These are phyloP conservation scores for Coptotermes formosanus DNA, from an alignment of 1,140 invertebrate genomes.

Conservation along the genomic window DNA sequence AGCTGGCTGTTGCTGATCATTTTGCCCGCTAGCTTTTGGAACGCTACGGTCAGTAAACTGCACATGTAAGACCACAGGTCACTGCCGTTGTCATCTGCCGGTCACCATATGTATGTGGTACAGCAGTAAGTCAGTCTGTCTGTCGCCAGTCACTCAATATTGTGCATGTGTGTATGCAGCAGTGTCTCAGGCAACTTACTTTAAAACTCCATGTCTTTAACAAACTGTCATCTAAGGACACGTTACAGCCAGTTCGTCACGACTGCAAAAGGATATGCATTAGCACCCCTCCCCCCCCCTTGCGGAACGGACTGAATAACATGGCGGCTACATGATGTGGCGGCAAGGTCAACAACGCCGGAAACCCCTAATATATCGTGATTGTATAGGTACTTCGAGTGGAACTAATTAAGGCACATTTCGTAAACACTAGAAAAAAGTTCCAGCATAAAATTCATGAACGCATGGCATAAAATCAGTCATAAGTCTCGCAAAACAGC, in stretches of 20 bases:
- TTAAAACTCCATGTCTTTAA: background rate
- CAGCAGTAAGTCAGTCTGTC: background rate
- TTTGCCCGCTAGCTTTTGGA: background rate
- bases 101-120: too few relatives aligned
- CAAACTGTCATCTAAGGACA: background rate
- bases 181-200: background rate
- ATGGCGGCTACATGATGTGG: too few relatives aligned
- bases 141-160: background rate
- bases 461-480: too few relatives aligned
- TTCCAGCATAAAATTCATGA: too few relatives aligned
- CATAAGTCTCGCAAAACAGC: too few relatives aligned
- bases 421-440: too few relatives aligned
- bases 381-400: too few relatives aligned
- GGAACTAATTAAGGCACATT: too few relatives aligned
- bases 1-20: background rate
- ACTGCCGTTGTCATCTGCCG: background rate
- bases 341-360: too few relatives aligned
- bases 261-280: background rate
- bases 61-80: background rate
- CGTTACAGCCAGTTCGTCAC: background rate
- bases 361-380: too few relatives aligned
- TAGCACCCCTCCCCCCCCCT: too few relatives aligned
- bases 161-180: background rate
- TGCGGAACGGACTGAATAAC: too few relatives aligned
- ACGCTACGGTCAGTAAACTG: background rate